Evolutionary conservation across 2,797 vertebrate species (phyloP).

Genomic region (Malurus leucopterus): DNA sequence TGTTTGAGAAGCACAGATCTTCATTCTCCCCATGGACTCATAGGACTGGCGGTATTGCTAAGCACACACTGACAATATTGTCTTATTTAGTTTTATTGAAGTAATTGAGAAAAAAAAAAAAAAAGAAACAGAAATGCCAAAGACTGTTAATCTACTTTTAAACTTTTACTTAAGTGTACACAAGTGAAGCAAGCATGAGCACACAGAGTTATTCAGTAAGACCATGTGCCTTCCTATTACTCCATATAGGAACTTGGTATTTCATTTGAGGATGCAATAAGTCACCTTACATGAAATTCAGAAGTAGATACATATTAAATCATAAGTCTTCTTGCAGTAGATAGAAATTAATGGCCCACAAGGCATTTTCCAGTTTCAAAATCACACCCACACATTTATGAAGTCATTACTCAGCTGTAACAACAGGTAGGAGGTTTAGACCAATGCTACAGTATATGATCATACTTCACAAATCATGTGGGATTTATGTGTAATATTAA

Average conservation of each 20-base stretch:
- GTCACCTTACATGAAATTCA: neutral
- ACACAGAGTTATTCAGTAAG: neutral
- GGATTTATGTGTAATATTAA: neutral
- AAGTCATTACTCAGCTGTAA: slow-evolving; percentile 39
- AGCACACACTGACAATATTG: neutral
- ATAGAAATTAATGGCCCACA: neutral
- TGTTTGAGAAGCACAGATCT: neutral
- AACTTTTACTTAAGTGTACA: neutral
- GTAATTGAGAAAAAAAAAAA: neutral
- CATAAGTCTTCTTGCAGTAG: neutral
- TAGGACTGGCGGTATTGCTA: accelerated
- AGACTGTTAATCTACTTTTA: neutral
- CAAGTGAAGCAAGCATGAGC: neutral
- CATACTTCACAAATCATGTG: neutral
- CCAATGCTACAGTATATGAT: neutral
- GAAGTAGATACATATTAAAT: neutral
- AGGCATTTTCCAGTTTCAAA: slow-evolving; percentile 13
- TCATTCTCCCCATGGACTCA: neutral
- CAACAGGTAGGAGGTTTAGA: slow-evolving; percentile 28
- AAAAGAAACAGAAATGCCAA: neutral
- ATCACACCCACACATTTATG: slow-evolving; percentile 6
- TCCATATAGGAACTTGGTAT: neutral
- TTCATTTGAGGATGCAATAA: neutral
- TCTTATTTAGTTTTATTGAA: neutral
- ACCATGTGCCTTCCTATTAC: accelerated